Conservation (phyloP, 1,140 invertebrate genomes). For the Drosophila pruinosa region DNA sequence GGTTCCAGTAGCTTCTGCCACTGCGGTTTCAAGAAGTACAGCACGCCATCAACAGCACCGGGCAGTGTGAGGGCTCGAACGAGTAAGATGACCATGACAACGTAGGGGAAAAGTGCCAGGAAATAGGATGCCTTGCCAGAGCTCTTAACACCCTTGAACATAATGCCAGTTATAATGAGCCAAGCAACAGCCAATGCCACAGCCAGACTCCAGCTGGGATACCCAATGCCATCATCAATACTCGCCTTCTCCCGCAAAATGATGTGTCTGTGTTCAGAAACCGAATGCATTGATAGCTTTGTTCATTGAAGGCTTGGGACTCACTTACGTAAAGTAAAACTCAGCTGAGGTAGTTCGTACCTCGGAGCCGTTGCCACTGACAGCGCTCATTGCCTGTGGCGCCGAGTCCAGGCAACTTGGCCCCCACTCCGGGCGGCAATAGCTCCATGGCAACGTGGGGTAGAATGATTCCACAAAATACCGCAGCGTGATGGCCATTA, state of each 20-base stretch:
- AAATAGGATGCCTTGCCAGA: constrained; percentile 93
- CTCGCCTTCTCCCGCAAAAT: constrained; percentile 87
- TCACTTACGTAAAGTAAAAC: constrained; percentile 85
- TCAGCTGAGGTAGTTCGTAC: constrained; percentile 85
- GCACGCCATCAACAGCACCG: constrained; percentile 89
- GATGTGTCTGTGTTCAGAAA: constrained; percentile 84
- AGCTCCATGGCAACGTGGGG: constrained; percentile 86
- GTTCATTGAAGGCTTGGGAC: not conserved
- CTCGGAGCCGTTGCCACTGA: not conserved
- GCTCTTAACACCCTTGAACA: constrained; percentile 90
- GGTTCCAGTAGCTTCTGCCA: constrained; percentile 88
- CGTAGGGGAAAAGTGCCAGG: constrained; percentile 93
- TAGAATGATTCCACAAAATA: constrained; percentile 88
- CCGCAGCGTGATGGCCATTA: constrained; percentile 89
- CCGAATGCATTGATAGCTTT: not conserved
- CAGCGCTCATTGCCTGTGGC: constrained; percentile 21
- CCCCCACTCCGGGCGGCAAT: constrained; percentile 86
- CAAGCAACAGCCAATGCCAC: constrained; percentile 91
- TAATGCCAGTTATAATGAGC: constrained; percentile 89
- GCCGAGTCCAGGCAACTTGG: constrained; percentile 63
- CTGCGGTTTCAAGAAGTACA: constrained; percentile 90
- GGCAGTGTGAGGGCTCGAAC: constrained; percentile 89
- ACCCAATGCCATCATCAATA: constrained; percentile 89
- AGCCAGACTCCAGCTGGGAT: constrained; percentile 89
- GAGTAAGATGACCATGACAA: constrained; percentile 90